Evolutionary conservation across 2,888 invertebrate genomes (phyloP).

Genomic region (Chironomus riparius): DNA sequence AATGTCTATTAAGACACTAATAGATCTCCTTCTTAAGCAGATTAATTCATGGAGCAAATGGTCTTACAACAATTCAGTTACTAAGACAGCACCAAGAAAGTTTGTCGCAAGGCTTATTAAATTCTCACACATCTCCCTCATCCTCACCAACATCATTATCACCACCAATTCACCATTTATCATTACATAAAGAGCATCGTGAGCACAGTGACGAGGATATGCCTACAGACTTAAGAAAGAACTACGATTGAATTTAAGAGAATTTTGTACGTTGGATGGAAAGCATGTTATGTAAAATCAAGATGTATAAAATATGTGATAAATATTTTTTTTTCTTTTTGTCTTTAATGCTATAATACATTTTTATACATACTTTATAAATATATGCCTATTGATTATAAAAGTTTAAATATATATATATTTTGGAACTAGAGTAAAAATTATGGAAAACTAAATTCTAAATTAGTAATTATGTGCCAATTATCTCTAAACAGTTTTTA

Average conservation of each 20-base stretch:
- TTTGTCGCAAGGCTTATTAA: conserved; percentile 16
- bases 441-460: neutral
- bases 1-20: neutral
- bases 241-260: conserved; percentile 14
- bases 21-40: conserved; percentile 31
- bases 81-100: conserved; percentile 31
- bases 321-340: neutral
- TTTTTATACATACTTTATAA: neutral
- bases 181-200: conserved; percentile 18
- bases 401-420: too few relatives aligned
- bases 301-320: conserved; percentile 3
- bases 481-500: neutral
- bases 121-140: neutral
- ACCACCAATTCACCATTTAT: conserved; percentile 25
- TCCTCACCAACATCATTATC: conserved; percentile 27
- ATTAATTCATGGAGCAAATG: conserved; percentile 42
- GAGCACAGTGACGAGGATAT: conserved; percentile 30
- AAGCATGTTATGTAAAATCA: neutral
- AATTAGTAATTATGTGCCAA: conserved; percentile 3
- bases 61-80: conserved; percentile 42
- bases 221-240: conserved; percentile 31
- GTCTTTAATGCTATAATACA: neutral
- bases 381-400: too few relatives aligned
- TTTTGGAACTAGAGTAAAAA: too few relatives aligned
- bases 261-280: neutral